Percentiles rank a stretch among this genome's conserved stretches.
Evolutionary conservation across 2,113 vertebrate species (phyloP).

Genomic region (Psilopogon haemacephalus): DNA sequence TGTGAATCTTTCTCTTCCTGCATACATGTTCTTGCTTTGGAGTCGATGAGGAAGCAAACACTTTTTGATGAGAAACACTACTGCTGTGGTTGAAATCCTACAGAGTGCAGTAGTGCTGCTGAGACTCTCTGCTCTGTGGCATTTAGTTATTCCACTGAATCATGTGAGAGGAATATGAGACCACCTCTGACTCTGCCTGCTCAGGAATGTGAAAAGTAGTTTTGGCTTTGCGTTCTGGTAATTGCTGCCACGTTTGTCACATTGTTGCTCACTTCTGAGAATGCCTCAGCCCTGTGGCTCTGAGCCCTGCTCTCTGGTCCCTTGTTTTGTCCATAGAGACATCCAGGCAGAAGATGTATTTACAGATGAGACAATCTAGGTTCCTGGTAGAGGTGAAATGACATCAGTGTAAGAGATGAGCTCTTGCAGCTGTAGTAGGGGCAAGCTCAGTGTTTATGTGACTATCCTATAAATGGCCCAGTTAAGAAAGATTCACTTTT

Average conservation of each 20-base stretch:
- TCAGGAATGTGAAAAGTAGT: background rate
- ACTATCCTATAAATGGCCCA: background rate
- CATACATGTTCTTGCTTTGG: background rate
- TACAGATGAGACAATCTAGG: background rate
- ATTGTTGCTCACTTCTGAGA: background rate
- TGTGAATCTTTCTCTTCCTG: background rate
- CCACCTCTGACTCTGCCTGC: background rate
- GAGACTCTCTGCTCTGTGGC: background rate
- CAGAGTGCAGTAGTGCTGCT: background rate
- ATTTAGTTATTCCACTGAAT: background rate
- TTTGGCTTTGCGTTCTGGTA: background rate
- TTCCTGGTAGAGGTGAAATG: background rate
- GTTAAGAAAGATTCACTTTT: background rate
- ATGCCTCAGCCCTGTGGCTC: rapidly evolving
- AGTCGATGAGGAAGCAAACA: background rate
- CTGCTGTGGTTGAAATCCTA: background rate
- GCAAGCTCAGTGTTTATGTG: background rate
- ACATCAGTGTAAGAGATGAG: background rate
- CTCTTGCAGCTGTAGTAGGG: background rate
- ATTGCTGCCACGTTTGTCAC: background rate
- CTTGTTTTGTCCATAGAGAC: rapidly evolving
- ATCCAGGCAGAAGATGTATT: background rate
- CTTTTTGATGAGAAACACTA: background rate
- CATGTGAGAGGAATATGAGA: background rate
- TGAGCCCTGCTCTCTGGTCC: background rate